Conservation (phyloP, 2,888 invertebrate genomes). For the Aethes cnicana region DNA sequence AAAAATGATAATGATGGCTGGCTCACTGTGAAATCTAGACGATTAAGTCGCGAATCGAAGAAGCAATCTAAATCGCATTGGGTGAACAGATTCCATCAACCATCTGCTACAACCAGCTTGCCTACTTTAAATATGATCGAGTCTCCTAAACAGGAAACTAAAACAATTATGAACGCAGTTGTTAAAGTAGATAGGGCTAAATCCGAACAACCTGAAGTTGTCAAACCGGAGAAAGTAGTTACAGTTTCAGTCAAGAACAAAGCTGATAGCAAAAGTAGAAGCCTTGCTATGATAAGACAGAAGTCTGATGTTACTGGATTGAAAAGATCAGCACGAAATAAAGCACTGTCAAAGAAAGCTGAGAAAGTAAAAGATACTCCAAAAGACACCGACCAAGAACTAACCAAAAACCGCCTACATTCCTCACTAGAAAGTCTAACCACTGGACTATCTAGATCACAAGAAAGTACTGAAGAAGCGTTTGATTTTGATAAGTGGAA, state of each 20-base stretch:
- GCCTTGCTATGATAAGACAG: conserved; percentile 75
- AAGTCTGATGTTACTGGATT: conserved; percentile 85
- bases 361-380: conserved; percentile 57
- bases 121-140: conserved; percentile 86
- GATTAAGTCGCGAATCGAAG: conserved; percentile 81
- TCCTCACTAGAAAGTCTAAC: conserved; percentile 73
- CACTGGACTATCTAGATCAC: conserved; percentile 66
- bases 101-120: conserved; percentile 91
- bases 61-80: conserved; percentile 86
- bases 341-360: conserved; percentile 55
- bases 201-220: conserved; percentile 60
- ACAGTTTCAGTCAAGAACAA: conserved; percentile 44
- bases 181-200: conserved; percentile 62
- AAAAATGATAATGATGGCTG: conserved; percentile 87
- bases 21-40: conserved; percentile 92
- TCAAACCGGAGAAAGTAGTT: conserved; percentile 38
- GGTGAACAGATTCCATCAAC: conserved; percentile 90
- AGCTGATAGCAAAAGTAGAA: conserved; percentile 58
- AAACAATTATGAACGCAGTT: conserved; percentile 45
- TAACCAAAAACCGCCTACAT: conserved; percentile 69
- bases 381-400: conserved; percentile 53
- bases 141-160: conserved; percentile 71
- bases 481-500: conserved; percentile 78
- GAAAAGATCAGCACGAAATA: conserved; percentile 68
- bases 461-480: conserved; percentile 67